These are phyloP conservation scores for Cordylochernes scorpioides DNA, from an alignment of 2,888 invertebrate species.

Conservation along the genomic window DNA sequence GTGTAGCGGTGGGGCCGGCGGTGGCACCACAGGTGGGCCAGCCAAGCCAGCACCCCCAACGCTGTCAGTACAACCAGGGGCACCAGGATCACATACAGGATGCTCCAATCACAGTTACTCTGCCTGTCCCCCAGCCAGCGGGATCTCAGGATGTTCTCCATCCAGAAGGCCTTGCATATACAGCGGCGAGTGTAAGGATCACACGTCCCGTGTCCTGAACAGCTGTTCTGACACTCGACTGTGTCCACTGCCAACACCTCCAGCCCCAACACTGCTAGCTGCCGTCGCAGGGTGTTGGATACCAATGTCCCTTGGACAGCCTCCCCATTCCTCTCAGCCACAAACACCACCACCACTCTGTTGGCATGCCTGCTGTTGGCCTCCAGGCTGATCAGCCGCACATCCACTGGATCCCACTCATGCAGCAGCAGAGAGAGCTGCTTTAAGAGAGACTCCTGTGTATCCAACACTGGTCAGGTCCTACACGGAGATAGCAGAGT, in stretches of 20 bases:
- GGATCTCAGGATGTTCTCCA: constrained; percentile 48
- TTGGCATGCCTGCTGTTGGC: too few relatives aligned
- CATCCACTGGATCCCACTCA: constrained; percentile 23
- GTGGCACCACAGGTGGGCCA: too few relatives aligned
- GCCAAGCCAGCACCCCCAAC: too few relatives aligned
- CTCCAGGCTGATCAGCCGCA: constrained; percentile 27
- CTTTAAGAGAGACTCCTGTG: constrained; percentile 37
- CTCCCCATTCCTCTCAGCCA: constrained; percentile 17
- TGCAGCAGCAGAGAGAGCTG: constrained; percentile 48
- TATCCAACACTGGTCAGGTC: constrained; percentile 3
- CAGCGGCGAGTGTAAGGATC: constrained; percentile 54
- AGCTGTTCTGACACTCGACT: constrained; percentile 63
- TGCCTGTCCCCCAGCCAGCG: constrained; percentile 38
- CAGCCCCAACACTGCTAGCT: constrained; percentile 39
- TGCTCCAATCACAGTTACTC: constrained; percentile 74
- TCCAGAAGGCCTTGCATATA: constrained; percentile 85
- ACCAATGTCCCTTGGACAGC: too few relatives aligned
- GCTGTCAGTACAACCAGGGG: constrained; percentile 19
- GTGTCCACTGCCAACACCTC: constrained; percentile 53
- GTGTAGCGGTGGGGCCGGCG: too few relatives aligned
- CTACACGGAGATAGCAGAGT: neutral
- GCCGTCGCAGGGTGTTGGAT: too few relatives aligned
- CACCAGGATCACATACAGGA: constrained; percentile 55
- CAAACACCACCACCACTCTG: constrained; percentile 16
- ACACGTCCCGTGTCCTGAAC: constrained; percentile 66